Base-by-base conservation (phyloP, 2,888 invertebrate species). In the Drosophila borborema region DNA sequence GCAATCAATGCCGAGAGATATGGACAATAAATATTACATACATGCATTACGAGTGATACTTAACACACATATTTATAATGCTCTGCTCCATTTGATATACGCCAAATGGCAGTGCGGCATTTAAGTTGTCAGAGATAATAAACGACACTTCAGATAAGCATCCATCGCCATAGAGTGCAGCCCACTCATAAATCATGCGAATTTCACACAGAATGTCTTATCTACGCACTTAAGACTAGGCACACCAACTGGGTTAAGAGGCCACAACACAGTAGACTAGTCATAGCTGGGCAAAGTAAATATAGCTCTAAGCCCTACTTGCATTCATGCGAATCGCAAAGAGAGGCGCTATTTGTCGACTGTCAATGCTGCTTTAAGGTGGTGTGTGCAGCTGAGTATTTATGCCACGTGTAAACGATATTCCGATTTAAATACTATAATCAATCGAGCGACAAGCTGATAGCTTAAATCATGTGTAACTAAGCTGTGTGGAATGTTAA, bases 401-500 rank as follows among this genome's bases (percentile, higher is more conserved):
- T 68, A 55, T 63, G 43, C 59, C 67, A 77, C 51, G 63, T 81
- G 72, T 38, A 63, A 60, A 43, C 49, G 49, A 51, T 80, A 51
- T 51, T 56, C 45, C n/a, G 16, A 63, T 64, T 77, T 54, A 65
- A 77, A 49, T 64, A 64, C 74, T 66, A 58, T 54, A 72, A 72
- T 72, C 72, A 77, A 81, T 77, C 59, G 51, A 62, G 56, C 53
- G 48, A 46, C 46, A 56, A 64, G 54, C 79, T 83, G 78, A 84
- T 86, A 69, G 78, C 71, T 74, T 58, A 81, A 66, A 77, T 86
- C 81, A 80, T 67, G 72, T 83, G 68, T 70, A 64, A 77, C 81
- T 86, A 74, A 82, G 67, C 81, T 64, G 60, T 64, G 18, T 80
- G 64, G 72, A 59, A 77, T 65, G 48, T 75, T 75, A 80, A 80